Percentiles rank a stretch among this genome's conserved stretches.
phyloP scores from a whole-genome alignment of 2,888 invertebrate species.

The Drosophila recens region DNA sequence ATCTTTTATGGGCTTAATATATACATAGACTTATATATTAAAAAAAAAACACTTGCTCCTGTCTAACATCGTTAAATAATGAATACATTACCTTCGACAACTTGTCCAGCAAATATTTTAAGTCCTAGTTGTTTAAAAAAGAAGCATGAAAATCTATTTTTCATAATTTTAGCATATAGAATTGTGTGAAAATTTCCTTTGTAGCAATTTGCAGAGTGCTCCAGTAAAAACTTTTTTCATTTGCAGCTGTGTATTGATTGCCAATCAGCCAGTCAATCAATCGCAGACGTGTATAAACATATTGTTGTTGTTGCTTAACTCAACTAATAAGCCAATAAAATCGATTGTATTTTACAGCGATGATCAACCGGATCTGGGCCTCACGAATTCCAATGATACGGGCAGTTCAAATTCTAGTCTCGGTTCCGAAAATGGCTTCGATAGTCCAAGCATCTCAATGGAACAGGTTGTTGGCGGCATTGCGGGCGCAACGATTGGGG shows the following conservation, averaged over 20 bases:
- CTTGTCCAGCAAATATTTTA: background rate
- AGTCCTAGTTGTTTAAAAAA: background rate
- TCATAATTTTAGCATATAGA: background rate
- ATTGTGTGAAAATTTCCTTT: background rate
- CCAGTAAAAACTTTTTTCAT: background rate
- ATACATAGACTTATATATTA: background rate
- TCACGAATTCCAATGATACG: constrained; percentile 87
- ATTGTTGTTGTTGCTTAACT: background rate
- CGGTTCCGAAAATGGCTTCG: constrained; percentile 86
- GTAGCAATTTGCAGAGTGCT: background rate
- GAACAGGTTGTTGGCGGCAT: constrained; percentile 87
- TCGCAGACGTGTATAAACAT: background rate
- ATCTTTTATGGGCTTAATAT: background rate
- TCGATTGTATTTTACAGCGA: constrained; percentile 86
- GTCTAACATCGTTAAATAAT: background rate
- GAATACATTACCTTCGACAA: background rate
- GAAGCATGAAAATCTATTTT: background rate
- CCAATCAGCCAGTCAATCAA: constrained; percentile 1
- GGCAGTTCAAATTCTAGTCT: constrained; percentile 88
- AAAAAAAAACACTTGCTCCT: background rate
- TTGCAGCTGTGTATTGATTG: constrained; percentile 20
- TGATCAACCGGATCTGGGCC: constrained; percentile 88
- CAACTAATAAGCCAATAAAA: constrained; percentile 1
- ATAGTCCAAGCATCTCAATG: constrained; percentile 91
- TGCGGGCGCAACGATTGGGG: constrained; percentile 46